Evolutionary conservation across 1,140 invertebrate genomes (phyloP), one percentile per base, ranked within the genome.

Genomic region (Drosophila persimilis): DNA sequence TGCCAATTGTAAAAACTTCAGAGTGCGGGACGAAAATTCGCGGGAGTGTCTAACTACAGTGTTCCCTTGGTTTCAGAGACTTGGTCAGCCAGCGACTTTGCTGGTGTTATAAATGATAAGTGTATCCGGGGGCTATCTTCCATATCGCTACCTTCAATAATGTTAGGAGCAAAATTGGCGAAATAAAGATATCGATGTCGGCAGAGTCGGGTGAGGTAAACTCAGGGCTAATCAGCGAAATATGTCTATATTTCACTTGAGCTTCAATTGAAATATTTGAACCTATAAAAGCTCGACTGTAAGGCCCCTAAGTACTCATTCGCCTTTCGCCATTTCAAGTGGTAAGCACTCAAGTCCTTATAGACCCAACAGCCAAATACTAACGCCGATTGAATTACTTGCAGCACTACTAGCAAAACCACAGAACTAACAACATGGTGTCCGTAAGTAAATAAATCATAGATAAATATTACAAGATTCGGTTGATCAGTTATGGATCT

Each of bases 131-230:
- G 65, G 35, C 63, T 69, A 69, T 70, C 66, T 70, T 26, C 52
- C 53, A 69, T 70, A 69, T 69, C 66, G 66, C 66, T 70, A 57
- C 66, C 66, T 70, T 70, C 69, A 65, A 70, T 35, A 69, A 69
- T 56, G 63, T 69, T 20, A 29, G 66, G 64, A 43, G 17, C 53
- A 17, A 69, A 70, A 70, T 69, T 69, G 46, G 64, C 6, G 66
- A 70, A 69, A 70, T 70, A 70, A 70, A 70, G 66, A 70, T 70
- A 70, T 70, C 45, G 44, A 70, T 70, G 69, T 70, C 66, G 47
- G 50, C 17, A 24, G 5, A 13, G 35, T 13, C 11, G 11, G 35
- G 35, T 13, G 11, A 39, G 35, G 35, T 13, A 39, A 39, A 39
- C 35, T 5, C 35, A 13, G 3, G 35, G 11, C 9, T 70, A 69